A percentile compares a stretch with the other conserved stretches of the same genome.
Conservation (phyloP, 2,888 invertebrate species). For the Agriotes lineatus region DNA sequence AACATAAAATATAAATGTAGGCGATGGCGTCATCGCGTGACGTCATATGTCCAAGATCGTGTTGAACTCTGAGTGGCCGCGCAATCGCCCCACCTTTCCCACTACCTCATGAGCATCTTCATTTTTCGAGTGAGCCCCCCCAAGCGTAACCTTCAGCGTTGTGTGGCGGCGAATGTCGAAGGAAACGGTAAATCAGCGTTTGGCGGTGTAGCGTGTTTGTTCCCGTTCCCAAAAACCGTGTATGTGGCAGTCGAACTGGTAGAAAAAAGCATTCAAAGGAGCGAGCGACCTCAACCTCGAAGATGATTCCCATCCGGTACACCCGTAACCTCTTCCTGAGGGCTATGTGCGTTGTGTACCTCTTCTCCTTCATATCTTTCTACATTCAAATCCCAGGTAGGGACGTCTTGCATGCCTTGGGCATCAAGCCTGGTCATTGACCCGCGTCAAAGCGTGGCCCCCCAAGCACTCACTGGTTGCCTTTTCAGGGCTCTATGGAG, state of each 20-base stretch:
- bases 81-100: neutral
- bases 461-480: no score
- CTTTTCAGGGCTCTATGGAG: constrained; percentile 79
- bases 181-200: neutral
- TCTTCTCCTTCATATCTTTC: constrained; percentile 82
- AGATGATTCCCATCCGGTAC: constrained; percentile 65
- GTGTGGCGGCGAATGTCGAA: neutral
- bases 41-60: neutral
- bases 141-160: constrained; percentile 12
- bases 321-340: constrained; percentile 78
- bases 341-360: constrained; percentile 76
- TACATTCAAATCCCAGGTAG: constrained; percentile 83
- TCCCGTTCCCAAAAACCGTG: neutral
- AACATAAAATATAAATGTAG: no score
- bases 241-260: neutral
- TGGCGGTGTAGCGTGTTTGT: neutral
- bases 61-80: neutral
- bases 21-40: neutral
- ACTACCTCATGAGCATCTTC: neutral
- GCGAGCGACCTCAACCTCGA: neutral
- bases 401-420: no score
- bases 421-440: no score
- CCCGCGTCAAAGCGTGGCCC: no score
- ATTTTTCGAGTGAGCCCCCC: neutral
- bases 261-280: neutral